Evolutionary conservation across 2,888 invertebrate species (phyloP).

Genomic region (Tillus elongatus): DNA sequence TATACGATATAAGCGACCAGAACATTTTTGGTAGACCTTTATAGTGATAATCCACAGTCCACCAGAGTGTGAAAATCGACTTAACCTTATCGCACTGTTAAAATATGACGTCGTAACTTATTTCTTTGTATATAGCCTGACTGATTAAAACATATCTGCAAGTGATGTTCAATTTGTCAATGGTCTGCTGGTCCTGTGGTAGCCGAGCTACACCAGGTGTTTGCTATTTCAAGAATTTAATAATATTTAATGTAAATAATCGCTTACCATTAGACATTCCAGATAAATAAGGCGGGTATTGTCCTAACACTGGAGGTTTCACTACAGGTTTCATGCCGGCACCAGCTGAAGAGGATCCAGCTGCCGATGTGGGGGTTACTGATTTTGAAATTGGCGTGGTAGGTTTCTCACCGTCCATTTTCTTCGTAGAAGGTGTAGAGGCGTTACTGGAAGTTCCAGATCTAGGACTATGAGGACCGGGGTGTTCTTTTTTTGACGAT

Average conservation of each 20-base stretch:
- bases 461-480: constrained; percentile 61
- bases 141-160: no score
- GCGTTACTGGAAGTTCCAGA: constrained; percentile 85
- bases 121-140: no score
- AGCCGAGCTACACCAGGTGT: no score
- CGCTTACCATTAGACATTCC: constrained; percentile 44
- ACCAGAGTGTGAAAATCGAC: no score
- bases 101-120: no score
- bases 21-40: no score
- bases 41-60: no score
- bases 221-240: not conserved
- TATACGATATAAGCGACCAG: no score
- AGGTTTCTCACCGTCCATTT: constrained; percentile 76
- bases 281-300: constrained; percentile 55
- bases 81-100: no score
- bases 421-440: constrained; percentile 82
- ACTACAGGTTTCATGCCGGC: constrained; percentile 48
- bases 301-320: constrained; percentile 45
- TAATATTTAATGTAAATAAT: constrained; percentile 6
- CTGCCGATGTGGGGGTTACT: constrained; percentile 70
- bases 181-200: no score
- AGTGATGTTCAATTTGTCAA: no score
- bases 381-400: constrained; percentile 86
- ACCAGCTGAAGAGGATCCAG: constrained; percentile 40
- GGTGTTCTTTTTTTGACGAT: constrained; percentile 65